Percentiles rank a stretch among this genome's conserved stretches.
These are phyloP conservation scores for Hyperoplus lanceolatus DNA, from an alignment of 2,797 vertebrate genomes.

Conservation along the genomic window DNA sequence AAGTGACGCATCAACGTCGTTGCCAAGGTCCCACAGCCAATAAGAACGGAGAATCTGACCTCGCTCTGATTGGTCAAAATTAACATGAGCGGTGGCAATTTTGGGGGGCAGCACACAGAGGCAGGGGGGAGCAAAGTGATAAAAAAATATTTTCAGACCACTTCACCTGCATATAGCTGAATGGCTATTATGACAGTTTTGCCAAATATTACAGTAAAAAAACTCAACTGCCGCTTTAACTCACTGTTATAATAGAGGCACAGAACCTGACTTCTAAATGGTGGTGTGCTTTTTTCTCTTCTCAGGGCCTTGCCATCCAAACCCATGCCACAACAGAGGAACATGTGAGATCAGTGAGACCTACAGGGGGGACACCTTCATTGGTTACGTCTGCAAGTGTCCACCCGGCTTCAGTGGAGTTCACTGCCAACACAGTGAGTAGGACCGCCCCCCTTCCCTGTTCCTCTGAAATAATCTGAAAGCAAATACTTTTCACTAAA, in stretches of 20 bases:
- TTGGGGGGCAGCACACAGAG: too few species aligned
- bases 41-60: too few species aligned
- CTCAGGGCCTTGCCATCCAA: conserved; percentile 94
- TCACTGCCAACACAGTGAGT: conserved; percentile 99
- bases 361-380: conserved; percentile 96
- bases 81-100: too few species aligned
- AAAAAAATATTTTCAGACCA: too few species aligned
- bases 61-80: too few species aligned
- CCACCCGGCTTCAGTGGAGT: conserved; percentile 93
- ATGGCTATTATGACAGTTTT: too few species aligned
- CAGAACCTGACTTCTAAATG: neutral
- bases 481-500: neutral
- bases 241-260: neutral
- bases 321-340: conserved; percentile 98
- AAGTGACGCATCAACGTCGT: too few species aligned
- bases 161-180: too few species aligned
- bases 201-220: too few species aligned
- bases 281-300: conserved; percentile 24
- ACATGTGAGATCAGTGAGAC: conserved; percentile 96
- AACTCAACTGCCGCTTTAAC: too few species aligned
- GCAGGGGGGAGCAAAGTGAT: too few species aligned
- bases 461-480: conserved; percentile 4
- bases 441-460: neutral
- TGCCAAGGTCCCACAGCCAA: too few species aligned
- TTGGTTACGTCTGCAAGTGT: conserved; percentile 97